Evolutionary conservation across 2,113 vertebrate species (phyloP), one percentile per base, ranked within the genome.

Genomic region (Alectura lathami): DNA sequence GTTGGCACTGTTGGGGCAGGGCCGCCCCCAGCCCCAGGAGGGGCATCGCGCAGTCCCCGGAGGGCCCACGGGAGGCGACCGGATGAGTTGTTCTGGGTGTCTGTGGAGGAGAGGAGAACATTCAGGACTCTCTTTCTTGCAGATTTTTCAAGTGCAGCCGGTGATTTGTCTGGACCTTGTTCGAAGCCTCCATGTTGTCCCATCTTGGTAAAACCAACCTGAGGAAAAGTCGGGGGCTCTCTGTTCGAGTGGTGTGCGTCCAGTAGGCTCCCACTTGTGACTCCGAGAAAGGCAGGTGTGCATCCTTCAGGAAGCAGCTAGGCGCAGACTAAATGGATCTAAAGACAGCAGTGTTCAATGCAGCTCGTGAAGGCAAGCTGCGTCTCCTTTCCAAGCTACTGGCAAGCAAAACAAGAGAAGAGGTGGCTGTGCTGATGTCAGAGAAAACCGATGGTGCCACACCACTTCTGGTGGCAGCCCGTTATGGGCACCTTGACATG

Each of bases 331-430:
- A 96, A 91, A 99, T 99, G 99, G 99, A 99, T 99, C 98, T 99
- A 95, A 99, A 99, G 98, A 99, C 99, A 8, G 99, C 99, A 1
- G 99, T 99, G 20, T 99, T 99, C 92, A 99, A 99, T n/a, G 99
- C 99, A 79, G 99, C 99, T 96, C 98, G 99, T 75, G 99, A 99
- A 98, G 99, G 99, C 54, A 99, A 99, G 95, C 98, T 99, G 70
- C 98, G 99, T 57, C 98, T 99, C 76, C 99, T 99, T 45, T 98
- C 99, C 95, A 99, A 99, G 92, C 97, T 99, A 29, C 85, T 99
- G 97, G 99, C 99, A 60, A 99, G 98, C 98, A 99, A 99, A 97
- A 98, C 98, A 81, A 98, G 98, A 92, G 98, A 98, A 94, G 99
- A 99, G 75, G 98, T 99, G 69, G 98, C 98, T 68, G 97, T 98